Percentiles rank a stretch among this genome's conserved stretches.
Conservation (phyloP, 2,113 vertebrate species). For the Mormoops blainvillei region DNA sequence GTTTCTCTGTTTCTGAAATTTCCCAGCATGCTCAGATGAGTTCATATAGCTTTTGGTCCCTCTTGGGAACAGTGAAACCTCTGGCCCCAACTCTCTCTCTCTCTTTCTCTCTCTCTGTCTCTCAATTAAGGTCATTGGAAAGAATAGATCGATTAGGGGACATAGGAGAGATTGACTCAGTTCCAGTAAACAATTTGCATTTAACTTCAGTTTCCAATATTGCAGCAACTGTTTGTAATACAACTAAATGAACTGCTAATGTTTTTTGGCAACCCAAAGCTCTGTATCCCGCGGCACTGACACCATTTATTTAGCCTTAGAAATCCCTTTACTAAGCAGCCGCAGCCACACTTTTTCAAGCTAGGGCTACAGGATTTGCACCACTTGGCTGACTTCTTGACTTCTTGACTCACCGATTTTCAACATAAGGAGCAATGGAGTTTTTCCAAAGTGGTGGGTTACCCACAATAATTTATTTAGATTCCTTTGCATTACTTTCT, state of each 20-base stretch:
- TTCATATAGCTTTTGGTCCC: background rate
- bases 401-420: background rate
- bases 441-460: background rate
- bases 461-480: background rate
- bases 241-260: background rate
- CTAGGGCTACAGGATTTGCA: background rate
- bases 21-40: no score
- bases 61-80: background rate
- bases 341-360: background rate
- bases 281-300: background rate
- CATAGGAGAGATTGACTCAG: background rate
- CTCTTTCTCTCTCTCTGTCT: background rate
- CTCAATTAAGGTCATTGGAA: background rate
- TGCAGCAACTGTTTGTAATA: background rate
- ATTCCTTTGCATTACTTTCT: background rate
- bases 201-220: background rate
- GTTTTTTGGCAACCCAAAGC: background rate
- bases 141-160: background rate
- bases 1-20: background rate
- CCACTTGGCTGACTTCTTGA: background rate
- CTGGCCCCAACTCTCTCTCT: background rate
- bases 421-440: background rate
- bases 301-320: background rate
- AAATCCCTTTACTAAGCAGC: background rate
- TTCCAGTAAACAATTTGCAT: background rate